Conservation (phyloP, 2,888 invertebrate species). For the Pimpla rufipes region DNA sequence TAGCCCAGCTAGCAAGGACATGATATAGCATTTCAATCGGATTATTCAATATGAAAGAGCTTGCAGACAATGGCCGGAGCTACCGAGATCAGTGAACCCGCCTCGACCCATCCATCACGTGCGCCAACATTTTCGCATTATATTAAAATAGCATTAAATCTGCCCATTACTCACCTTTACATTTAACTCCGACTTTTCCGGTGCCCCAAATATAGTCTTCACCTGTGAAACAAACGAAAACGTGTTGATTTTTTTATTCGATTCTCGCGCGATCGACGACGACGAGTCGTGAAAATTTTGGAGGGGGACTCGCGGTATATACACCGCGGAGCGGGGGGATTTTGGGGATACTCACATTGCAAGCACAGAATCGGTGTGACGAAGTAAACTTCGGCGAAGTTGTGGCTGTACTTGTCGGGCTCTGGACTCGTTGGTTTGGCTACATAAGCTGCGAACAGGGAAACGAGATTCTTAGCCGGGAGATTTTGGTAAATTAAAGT, state of each 20-base stretch:
- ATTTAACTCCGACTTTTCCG: constrained; percentile 87
- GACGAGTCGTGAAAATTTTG: too few species aligned
- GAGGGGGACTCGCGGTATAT: too few species aligned
- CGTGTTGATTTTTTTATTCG: constrained; percentile 27
- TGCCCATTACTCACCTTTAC: constrained; percentile 87
- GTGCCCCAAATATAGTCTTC: constrained; percentile 89
- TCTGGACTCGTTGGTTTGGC: constrained; percentile 78
- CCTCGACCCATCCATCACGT: constrained; percentile 56
- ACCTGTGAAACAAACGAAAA: constrained; percentile 85
- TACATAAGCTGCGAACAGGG: constrained; percentile 78
- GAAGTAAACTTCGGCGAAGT: constrained; percentile 86
- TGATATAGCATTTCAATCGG: constrained; percentile 60
- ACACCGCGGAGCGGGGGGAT: background rate
- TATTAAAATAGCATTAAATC: constrained; percentile 44
- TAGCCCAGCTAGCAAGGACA: constrained; percentile 44
- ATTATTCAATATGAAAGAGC: constrained; percentile 64
- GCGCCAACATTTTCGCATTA: constrained; percentile 43
- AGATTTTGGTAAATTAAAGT: background rate
- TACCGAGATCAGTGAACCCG: constrained; percentile 68
- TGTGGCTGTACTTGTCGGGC: constrained; percentile 82
- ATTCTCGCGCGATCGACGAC: too few species aligned
- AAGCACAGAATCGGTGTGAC: constrained; percentile 87
- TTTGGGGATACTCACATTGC: constrained; percentile 86
- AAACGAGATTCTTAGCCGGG: constrained; percentile 43
- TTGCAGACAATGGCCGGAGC: constrained; percentile 66